These are phyloP conservation scores for Distichodus sexfasciatus DNA, from an alignment of 2,797 vertebrate species.

Conservation along the genomic window DNA sequence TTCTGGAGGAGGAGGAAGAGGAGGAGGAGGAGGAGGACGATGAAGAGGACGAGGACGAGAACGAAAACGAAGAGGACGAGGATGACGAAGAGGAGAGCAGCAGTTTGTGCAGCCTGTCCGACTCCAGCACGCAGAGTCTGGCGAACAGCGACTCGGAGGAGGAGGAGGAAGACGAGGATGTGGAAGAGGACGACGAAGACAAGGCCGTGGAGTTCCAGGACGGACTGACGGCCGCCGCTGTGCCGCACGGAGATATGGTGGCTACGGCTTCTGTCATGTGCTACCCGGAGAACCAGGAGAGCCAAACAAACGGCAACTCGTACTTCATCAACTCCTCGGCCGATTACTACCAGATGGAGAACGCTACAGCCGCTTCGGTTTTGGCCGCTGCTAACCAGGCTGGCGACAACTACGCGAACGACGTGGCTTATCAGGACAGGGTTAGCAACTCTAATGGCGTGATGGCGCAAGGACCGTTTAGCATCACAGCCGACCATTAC, in stretches of 20 bases:
- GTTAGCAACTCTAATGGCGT: conserved; percentile 75
- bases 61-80: conserved; percentile 62
- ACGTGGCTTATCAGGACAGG: conserved; percentile 77
- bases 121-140: conserved; percentile 96
- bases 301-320: conserved; percentile 82
- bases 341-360: conserved; percentile 92
- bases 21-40: conserved; percentile 55
- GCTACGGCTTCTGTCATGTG: conserved; percentile 87
- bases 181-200: conserved; percentile 81
- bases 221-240: conserved; percentile 62
- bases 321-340: conserved; percentile 84
- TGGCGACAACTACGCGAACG: conserved; percentile 72
- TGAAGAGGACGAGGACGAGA: conserved; percentile 56
- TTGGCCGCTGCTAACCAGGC: conserved; percentile 69
- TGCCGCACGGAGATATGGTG: conserved; percentile 73
- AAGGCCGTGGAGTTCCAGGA: conserved; percentile 82
- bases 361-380: conserved; percentile 70
- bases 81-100: conserved; percentile 89
- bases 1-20: conserved; percentile 82
- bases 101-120: conserved; percentile 94
- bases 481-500: conserved; percentile 83
- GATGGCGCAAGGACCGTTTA: conserved; percentile 82
- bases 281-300: conserved; percentile 85
- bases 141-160: conserved; percentile 94
- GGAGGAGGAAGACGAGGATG: conserved; percentile 80